Evolutionary conservation across 2,888 invertebrate species (phyloP), one percentile per base, ranked within the genome.

Genomic region (Artemia sinica): DNA sequence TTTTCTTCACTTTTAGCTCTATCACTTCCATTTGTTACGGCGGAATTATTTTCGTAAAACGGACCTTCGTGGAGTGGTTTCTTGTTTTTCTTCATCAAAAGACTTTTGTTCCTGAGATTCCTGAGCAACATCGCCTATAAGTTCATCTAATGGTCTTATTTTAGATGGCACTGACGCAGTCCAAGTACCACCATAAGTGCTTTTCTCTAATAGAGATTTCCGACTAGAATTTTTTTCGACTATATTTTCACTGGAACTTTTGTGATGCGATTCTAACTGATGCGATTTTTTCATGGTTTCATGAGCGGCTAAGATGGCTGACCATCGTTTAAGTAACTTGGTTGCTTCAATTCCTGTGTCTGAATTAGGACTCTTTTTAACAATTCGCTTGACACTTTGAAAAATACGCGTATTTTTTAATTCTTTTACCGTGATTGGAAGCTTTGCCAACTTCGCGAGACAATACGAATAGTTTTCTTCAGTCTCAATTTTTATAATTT

Each of bases 391-490:
- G 1, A 95, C 89, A 1, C 91, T 89, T 72, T 89, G 84, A 0
- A 94, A 94, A 68, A 95, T 86, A 41, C 93, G 91, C 49, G 94
- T 95, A 72, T 86, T 85, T 80, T 92, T 87, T 66, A 92, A 81
- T 77, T 91, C 89, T 72, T 85, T 83, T 12, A 91, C 86, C 70
- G 85, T 87, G 71, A 92, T 86, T 69, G 86, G 87, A 73, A 92
- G 78, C 72, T 84, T 82, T 74, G 84, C 84, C 72, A 92, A 79
- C 77, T 86, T 87, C 74, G 84, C 82, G 74, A 92, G 84, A 75
- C 86, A 88, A 79, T 88, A 85, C 72, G 90, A 58, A 58, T 58
- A 58, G 28, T 84, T 84, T 74, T 83, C 81, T 74, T 85, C 84
- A 76, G 86, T 84, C 74, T 83, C 81, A 76, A 85, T 84, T 79